Evolutionary conservation across 2,113 vertebrate genomes (phyloP).

Genomic region (Ictidomys tridecemlineatus): DNA sequence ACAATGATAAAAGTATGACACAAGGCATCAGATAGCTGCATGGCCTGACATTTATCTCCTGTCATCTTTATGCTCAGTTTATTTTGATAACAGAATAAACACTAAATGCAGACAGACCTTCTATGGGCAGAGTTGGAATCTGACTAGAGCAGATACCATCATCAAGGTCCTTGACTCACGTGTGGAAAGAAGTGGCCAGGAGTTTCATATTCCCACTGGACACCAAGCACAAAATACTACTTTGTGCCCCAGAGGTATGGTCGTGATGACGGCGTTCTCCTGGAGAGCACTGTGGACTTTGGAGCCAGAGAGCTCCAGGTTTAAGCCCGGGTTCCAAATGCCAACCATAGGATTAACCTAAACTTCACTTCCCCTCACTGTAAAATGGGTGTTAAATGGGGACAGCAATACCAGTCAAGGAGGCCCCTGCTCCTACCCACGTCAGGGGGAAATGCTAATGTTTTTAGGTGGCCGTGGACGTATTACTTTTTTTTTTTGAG

Average conservation of each 20-base stretch:
- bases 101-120: background rate
- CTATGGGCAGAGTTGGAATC: background rate
- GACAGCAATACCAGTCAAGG: background rate
- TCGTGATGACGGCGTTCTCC: background rate
- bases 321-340: slow-evolving; percentile 1
- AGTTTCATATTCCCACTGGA: background rate
- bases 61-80: background rate
- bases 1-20: background rate
- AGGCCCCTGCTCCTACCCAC: fast-evolving
- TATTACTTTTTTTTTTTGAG: background rate
- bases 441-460: background rate
- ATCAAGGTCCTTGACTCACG: background rate
- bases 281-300: background rate
- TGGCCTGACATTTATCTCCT: background rate
- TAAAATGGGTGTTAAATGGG: background rate
- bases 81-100: background rate
- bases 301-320: background rate
- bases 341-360: background rate
- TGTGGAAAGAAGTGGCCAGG: background rate
- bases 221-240: background rate
- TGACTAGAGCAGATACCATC: background rate
- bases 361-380: background rate
- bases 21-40: background rate
- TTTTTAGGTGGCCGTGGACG: background rate
- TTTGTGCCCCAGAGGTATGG: background rate